Percentiles rank a stretch among this genome's conserved stretches.
Conservation (phyloP, 53 echinoderm and acorn worm species). For the Paracentrotus lividus region DNA sequence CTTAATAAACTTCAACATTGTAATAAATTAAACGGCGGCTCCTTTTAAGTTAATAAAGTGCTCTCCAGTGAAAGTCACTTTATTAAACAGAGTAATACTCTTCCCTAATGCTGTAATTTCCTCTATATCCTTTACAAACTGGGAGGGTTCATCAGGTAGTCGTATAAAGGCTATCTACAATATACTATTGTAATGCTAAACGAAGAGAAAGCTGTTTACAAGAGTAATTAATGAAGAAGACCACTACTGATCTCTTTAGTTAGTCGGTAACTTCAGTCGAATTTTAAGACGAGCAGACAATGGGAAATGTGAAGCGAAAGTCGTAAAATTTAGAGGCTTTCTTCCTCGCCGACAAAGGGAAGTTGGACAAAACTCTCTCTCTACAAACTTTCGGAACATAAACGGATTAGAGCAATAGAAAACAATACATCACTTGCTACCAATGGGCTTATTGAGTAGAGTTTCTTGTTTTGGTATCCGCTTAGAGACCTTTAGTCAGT, state of each 20-base stretch:
- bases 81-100: background rate
- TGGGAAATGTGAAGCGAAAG: background rate
- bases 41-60: constrained; percentile 12
- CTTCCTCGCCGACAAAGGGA: constrained; percentile 27
- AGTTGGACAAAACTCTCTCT: constrained; percentile 30
- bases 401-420: constrained; percentile 38
- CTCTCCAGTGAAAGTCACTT: constrained; percentile 1
- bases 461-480: constrained; percentile 26
- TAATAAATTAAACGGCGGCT: constrained; percentile 29
- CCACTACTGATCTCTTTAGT: constrained; percentile 12
- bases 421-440: constrained; percentile 68
- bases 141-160: constrained; percentile 40
- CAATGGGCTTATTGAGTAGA: constrained; percentile 16
- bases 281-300: constrained; percentile 37
- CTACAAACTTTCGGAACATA: constrained; percentile 22
- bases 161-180: background rate
- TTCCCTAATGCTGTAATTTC: background rate
- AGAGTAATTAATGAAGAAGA: constrained; percentile 63
- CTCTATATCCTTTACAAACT: constrained; percentile 2
- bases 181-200: constrained; percentile 22
- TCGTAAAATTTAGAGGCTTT: constrained; percentile 45
- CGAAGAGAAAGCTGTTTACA: constrained; percentile 40
- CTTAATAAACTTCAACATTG: background rate
- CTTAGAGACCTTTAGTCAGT: background rate
- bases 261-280: constrained; percentile 64